Evolutionary conservation across 2,888 invertebrate species (phyloP).

Genomic region (Pachycephus smyrnensis): DNA sequence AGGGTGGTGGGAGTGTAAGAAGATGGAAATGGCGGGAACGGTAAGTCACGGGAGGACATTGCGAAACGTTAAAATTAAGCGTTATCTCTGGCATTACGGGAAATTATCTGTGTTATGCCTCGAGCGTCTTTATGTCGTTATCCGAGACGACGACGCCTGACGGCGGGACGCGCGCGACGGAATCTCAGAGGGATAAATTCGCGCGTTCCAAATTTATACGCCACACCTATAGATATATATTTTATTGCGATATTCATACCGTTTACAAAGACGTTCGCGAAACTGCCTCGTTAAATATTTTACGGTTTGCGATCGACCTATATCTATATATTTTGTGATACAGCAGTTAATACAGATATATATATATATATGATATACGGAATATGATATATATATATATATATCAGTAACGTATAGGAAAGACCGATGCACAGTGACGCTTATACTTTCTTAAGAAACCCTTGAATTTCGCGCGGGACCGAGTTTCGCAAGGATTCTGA

Average conservation of each 20-base stretch:
- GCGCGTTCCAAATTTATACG: constrained; percentile 39
- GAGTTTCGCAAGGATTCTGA: no score
- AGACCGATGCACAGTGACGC: not conserved
- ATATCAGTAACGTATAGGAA: not conserved
- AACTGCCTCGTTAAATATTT: constrained; percentile 64
- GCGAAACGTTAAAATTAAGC: constrained; percentile 45
- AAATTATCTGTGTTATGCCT: constrained; percentile 50
- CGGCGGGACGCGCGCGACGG: constrained; percentile 17
- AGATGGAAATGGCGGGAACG: not conserved
- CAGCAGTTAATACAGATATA: no score
- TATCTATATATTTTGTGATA: no score
- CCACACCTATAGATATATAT: constrained; percentile 35
- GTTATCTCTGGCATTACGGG: constrained; percentile 45
- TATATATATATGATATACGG: not conserved
- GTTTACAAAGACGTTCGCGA: constrained; percentile 58
- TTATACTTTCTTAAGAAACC: no score
- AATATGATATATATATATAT: not conserved
- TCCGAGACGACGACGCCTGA: constrained; percentile 13
- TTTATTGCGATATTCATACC: constrained; percentile 63
- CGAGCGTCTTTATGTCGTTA: constrained; percentile 37
- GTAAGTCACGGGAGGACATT: constrained; percentile 3
- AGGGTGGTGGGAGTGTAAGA: not conserved
- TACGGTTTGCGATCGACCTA: constrained; percentile 37
- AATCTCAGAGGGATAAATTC: constrained; percentile 22
- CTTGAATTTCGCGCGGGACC: no score